Evolutionary conservation across 2,113 vertebrate species (phyloP).

Genomic region (Limnothrissa miodon): DNA sequence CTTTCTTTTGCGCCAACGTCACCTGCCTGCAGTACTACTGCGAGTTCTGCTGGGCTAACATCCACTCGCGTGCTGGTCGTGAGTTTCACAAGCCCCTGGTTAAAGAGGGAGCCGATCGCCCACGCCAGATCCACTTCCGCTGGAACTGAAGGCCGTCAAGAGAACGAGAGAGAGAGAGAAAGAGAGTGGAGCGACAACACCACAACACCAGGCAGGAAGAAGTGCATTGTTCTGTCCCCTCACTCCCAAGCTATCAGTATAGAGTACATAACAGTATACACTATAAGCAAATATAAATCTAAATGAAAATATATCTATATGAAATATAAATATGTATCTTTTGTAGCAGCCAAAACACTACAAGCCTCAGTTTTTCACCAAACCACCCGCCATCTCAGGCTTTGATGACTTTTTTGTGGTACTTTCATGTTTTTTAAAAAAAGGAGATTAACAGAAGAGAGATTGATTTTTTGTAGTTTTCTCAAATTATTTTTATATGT

Average conservation of each 20-base stretch:
- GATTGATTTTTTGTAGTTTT: slow-evolving; percentile 94
- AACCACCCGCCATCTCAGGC: slow-evolving; percentile 97
- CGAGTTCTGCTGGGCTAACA: slow-evolving; percentile 99
- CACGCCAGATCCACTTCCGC: slow-evolving; percentile 98
- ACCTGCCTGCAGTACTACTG: slow-evolving; percentile 99
- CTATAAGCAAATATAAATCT: slow-evolving; percentile 60
- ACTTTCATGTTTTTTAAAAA: slow-evolving; percentile 88
- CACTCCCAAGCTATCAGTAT: slow-evolving; percentile 86
- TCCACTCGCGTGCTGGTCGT: slow-evolving; percentile 95
- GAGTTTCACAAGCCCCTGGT: slow-evolving; percentile 99
- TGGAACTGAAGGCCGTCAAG: slow-evolving; percentile 81
- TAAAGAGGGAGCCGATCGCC: slow-evolving; percentile 96
- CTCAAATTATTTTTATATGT: slow-evolving; percentile 98
- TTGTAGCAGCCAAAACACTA: slow-evolving; percentile 98
- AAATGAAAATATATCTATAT: slow-evolving; percentile 48
- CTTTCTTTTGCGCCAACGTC: slow-evolving; percentile 98
- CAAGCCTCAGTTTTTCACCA: slow-evolving; percentile 96
- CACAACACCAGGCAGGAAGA: slow-evolving; percentile 84
- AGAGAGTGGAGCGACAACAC: slow-evolving; percentile 65
- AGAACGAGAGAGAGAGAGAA: slow-evolving; percentile 63
- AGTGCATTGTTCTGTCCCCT: slow-evolving; percentile 83
- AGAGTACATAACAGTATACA: slow-evolving; percentile 75
- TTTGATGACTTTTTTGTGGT: slow-evolving; percentile 94
- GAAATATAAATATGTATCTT: slow-evolving; percentile 81
- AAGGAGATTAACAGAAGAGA: slow-evolving; percentile 75